Evolutionary conservation across 2,888 invertebrate species (phyloP).

Genomic region (Aspidiotus destructor): DNA sequence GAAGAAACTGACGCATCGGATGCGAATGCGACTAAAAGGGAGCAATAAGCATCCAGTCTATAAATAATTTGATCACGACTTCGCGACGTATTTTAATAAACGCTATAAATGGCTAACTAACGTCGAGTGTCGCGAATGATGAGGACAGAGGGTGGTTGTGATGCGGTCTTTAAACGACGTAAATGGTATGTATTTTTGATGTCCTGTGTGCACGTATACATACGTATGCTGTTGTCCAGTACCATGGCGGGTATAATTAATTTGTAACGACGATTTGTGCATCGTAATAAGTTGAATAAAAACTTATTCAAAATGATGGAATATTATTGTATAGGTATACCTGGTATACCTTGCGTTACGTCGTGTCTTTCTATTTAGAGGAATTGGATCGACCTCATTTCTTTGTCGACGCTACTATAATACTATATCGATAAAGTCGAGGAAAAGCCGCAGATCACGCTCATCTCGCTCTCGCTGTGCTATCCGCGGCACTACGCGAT

Average conservation of each 20-base stretch:
- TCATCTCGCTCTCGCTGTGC: too few species aligned
- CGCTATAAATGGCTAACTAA: conserved; percentile 1
- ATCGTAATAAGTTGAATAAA: neutral
- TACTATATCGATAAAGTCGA: too few species aligned
- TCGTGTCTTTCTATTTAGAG: neutral
- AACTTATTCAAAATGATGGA: neutral
- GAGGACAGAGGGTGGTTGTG: conserved; percentile 1
- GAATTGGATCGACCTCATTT: neutral
- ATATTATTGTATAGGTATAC: neutral
- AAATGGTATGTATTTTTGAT: neutral
- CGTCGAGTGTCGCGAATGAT: neutral
- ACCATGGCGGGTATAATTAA: too few species aligned
- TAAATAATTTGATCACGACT: conserved; percentile 1
- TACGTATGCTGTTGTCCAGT: neutral
- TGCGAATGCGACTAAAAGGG: neutral
- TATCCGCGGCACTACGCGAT: too few species aligned
- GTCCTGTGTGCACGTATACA: neutral
- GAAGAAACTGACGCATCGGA: neutral
- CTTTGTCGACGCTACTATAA: neutral
- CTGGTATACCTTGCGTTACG: neutral
- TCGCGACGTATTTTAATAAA: conserved; percentile 1
- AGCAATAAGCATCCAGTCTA: conserved; percentile 3
- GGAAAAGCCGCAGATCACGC: too few species aligned
- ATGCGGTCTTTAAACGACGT: neutral
- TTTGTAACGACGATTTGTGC: neutral